Percentiles rank a stretch among this genome's conserved stretches.
Conservation (phyloP, 2,797 vertebrate species). For the Oreochromis mossambicus region DNA sequence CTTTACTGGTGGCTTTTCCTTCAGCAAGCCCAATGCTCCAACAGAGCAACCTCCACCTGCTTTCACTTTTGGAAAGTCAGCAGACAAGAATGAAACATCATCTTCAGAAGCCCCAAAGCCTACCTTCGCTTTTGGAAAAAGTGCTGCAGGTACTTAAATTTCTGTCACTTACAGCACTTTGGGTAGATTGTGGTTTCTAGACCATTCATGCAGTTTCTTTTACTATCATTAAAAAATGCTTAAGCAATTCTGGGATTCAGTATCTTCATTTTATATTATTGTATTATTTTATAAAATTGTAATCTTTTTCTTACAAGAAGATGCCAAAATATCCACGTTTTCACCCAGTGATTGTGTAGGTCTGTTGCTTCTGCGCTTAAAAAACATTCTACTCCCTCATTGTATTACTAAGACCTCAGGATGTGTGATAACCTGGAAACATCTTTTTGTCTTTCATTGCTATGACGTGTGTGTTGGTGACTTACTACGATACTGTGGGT, state of each 20-base stretch:
- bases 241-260: background rate
- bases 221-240: background rate
- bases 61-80: constrained; percentile 72
- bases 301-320: background rate
- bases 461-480: background rate
- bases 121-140: constrained; percentile 81
- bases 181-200: background rate
- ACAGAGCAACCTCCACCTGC: constrained; percentile 66
- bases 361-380: background rate
- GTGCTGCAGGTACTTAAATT: constrained; percentile 67
- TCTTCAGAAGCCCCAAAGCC: constrained; percentile 62
- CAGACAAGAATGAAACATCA: constrained; percentile 66
- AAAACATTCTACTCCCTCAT: background rate
- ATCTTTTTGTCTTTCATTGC: background rate
- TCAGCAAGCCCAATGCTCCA: constrained; percentile 80
- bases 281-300: background rate
- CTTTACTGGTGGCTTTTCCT: constrained; percentile 74
- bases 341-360: background rate
- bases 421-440: background rate
- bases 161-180: background rate
- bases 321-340: background rate
- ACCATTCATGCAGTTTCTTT: background rate
- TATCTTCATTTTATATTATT: background rate
- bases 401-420: background rate
- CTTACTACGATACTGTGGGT: background rate